phyloP scores from a whole-genome alignment of 2,888 invertebrate genomes.

The Caenorhabditis sp. region DNA sequence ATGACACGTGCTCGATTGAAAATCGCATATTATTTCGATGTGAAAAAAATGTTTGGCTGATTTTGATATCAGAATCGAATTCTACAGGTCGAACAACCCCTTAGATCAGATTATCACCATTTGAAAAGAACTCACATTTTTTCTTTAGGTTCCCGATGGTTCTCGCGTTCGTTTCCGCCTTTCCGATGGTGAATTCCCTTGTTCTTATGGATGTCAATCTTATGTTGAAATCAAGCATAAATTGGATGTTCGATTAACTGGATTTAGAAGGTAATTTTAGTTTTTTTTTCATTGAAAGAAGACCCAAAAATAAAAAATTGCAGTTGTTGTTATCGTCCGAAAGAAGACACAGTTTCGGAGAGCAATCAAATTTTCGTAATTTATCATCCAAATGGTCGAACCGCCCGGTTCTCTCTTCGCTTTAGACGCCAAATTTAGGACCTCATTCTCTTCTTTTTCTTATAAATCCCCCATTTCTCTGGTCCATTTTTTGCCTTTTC shows the following conservation, averaged over 20 bases:
- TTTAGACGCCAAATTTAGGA: slow-evolving; percentile 62
- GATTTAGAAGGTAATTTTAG: slow-evolving; percentile 65
- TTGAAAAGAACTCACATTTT: no score
- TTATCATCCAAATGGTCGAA: slow-evolving; percentile 70
- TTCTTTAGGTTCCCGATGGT: slow-evolving; percentile 62
- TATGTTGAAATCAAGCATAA: slow-evolving; percentile 71
- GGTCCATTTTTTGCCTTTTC: neutral
- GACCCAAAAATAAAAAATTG: slow-evolving; percentile 5
- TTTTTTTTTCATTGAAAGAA: neutral
- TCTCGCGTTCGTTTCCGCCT: slow-evolving; percentile 68
- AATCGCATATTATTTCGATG: no score
- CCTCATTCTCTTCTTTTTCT: neutral
- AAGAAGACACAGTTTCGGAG: slow-evolving; percentile 70
- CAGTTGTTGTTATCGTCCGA: slow-evolving; percentile 70
- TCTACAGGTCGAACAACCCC: no score
- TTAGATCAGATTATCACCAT: no score
- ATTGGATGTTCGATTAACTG: slow-evolving; percentile 67
- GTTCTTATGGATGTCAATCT: slow-evolving; percentile 70
- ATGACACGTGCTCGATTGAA: no score
- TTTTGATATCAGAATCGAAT: no score
- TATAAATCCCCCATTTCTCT: neutral
- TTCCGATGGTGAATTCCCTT: slow-evolving; percentile 70
- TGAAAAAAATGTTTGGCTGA: no score
- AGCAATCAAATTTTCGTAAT: slow-evolving; percentile 69
- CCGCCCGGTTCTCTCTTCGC: slow-evolving; percentile 68